Percentiles rank a stretch among this genome's conserved stretches.
phyloP scores from a whole-genome alignment of 2,797 vertebrate species.

The Tolypeutes matacus region DNA sequence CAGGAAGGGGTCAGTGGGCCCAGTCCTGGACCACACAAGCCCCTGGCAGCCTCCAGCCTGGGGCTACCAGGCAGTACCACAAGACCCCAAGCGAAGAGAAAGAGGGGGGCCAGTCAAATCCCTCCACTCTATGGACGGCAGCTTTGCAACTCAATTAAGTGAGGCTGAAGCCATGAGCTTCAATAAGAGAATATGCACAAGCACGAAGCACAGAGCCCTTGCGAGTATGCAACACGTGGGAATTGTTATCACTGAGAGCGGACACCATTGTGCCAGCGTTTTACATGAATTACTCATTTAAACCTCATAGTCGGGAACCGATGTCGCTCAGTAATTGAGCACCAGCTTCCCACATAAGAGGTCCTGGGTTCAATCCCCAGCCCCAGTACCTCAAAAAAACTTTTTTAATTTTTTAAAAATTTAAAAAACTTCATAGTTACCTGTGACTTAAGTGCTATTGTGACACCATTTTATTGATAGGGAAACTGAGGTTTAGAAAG shows the following conservation, averaged over 20 bases:
- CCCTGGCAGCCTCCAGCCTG: neutral
- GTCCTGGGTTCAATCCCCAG: too few species aligned
- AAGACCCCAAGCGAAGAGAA: neutral
- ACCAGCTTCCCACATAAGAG: too few species aligned
- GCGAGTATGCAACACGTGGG: neutral
- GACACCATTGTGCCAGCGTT: neutral
- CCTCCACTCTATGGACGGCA: neutral
- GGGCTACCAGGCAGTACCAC: neutral
- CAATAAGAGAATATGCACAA: neutral
- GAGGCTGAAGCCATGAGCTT: neutral
- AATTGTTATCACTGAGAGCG: neutral
- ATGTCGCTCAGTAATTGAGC: too few species aligned
- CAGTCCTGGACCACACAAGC: neutral
- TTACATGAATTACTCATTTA: neutral
- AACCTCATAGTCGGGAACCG: neutral
- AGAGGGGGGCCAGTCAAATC: neutral
- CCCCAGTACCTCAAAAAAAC: too few species aligned
- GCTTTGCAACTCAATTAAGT: neutral
- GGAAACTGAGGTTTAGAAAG: slow-evolving; percentile 31
- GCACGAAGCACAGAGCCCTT: neutral
- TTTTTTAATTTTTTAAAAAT: too few species aligned
- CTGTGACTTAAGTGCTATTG: neutral
- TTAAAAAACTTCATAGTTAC: neutral
- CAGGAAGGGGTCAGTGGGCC: neutral
- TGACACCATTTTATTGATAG: neutral